Conservation (phyloP, 2,888 invertebrate species). For the Uropetala carovei region DNA sequence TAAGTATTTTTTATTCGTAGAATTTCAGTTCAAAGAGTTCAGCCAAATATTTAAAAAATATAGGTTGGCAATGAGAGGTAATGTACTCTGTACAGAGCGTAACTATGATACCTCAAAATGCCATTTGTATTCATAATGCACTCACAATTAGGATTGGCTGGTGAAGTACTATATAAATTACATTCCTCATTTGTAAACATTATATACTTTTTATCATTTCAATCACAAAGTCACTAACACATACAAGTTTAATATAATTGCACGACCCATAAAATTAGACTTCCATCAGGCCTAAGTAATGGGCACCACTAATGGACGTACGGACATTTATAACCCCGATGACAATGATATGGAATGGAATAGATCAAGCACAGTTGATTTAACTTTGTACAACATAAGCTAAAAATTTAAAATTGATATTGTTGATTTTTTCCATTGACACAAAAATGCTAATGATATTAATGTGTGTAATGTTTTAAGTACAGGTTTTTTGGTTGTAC, state of each 20-base stretch:
- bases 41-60: slow-evolving; percentile 61
- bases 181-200: slow-evolving; percentile 41
- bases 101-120: slow-evolving; percentile 20
- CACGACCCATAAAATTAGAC: slow-evolving; percentile 59
- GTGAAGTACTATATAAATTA: slow-evolving; percentile 55
- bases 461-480: slow-evolving; percentile 44
- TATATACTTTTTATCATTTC: slow-evolving; percentile 49
- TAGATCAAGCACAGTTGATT: slow-evolving; percentile 52
- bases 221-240: slow-evolving; percentile 57
- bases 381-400: slow-evolving; percentile 57
- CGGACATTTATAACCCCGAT: slow-evolving; percentile 48
- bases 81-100: neutral
- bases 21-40: slow-evolving; percentile 33
- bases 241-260: slow-evolving; percentile 56
- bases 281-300: slow-evolving; percentile 63
- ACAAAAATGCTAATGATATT: slow-evolving; percentile 50
- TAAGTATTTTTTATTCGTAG: slow-evolving; percentile 47
- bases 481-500: slow-evolving; percentile 53
- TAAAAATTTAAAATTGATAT: slow-evolving; percentile 27
- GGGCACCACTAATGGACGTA: slow-evolving; percentile 59
- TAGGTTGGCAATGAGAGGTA: slow-evolving; percentile 32
- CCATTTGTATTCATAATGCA: neutral
- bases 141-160: slow-evolving; percentile 43
- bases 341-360: slow-evolving; percentile 55
- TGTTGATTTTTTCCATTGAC: slow-evolving; percentile 46